Evolutionary conservation across 2,888 invertebrate genomes (phyloP).

Genomic region (Cremastinae sp.): DNA sequence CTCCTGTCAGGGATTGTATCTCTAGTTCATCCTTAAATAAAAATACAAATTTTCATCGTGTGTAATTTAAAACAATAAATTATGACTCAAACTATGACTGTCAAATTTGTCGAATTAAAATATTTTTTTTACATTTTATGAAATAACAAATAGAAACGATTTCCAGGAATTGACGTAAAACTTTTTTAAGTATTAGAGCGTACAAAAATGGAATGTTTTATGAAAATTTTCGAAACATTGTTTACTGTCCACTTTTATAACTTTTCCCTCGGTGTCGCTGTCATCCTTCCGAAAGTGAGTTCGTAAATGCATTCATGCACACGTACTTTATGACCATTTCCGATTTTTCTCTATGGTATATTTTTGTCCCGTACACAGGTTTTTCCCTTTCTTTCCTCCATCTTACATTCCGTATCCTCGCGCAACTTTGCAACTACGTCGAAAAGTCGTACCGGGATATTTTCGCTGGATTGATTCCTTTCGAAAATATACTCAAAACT

Average conservation of each 20-base stretch:
- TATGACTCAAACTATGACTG: too few species aligned
- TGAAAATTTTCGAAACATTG: conserved; percentile 31
- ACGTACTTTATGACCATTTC: conserved; percentile 73
- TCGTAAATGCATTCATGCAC: conserved; percentile 75
- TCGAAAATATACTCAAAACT: conserved; percentile 77
- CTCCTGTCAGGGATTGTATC: too few species aligned
- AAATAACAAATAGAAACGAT: too few species aligned
- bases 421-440: conserved; percentile 30
- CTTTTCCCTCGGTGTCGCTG: conserved; percentile 33
- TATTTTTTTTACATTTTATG: too few species aligned
- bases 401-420: conserved; percentile 37
- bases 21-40: too few species aligned
- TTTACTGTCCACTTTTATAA: conserved; percentile 37
- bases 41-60: too few species aligned
- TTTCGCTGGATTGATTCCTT: conserved; percentile 71
- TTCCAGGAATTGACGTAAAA: too few species aligned
- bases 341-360: conserved; percentile 52
- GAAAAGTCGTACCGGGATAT: conserved; percentile 62
- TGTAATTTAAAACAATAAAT: too few species aligned
- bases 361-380: conserved; percentile 24
- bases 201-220: neutral
- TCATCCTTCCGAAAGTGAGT: conserved; percentile 49
- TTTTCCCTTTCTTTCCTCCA: conserved; percentile 30
- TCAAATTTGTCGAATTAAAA: too few species aligned
- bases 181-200: too few species aligned